phyloP scores from a whole-genome alignment of 2,888 invertebrate genomes.

The Selenia dentaria region DNA sequence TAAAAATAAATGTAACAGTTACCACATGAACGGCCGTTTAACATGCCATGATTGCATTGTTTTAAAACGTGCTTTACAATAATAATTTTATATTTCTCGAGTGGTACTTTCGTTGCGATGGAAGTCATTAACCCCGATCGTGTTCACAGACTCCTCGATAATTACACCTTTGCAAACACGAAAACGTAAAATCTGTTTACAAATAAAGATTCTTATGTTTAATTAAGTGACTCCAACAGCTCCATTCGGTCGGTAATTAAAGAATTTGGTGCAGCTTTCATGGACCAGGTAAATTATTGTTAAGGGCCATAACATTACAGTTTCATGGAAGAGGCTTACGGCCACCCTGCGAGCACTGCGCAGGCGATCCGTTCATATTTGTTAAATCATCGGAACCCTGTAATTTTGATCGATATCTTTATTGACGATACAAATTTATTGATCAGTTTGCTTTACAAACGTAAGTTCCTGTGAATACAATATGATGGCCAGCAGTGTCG shows the following conservation, averaged over 20 bases:
- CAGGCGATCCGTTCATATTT: conserved; percentile 76
- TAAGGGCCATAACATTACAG: conserved; percentile 72
- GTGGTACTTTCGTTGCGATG: conserved; percentile 49
- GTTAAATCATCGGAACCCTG: conserved; percentile 82
- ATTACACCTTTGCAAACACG: conserved; percentile 46
- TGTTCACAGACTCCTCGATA: conserved; percentile 51
- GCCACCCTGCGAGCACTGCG: conserved; percentile 71
- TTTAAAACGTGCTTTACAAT: conserved; percentile 43
- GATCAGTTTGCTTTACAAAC: conserved; percentile 81
- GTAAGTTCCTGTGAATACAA: conserved; percentile 71
- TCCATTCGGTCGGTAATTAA: conserved; percentile 67
- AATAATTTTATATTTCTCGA: conserved; percentile 47
- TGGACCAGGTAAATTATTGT: conserved; percentile 70
- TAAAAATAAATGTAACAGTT: conserved; percentile 34
- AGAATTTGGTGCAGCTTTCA: conserved; percentile 73
- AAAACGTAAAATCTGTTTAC: conserved; percentile 59
- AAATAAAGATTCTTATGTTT: conserved; percentile 67
- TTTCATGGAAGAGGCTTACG: conserved; percentile 74
- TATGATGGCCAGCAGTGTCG: conserved; percentile 68
- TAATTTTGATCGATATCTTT: conserved; percentile 85
- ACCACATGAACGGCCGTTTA: conserved; percentile 27
- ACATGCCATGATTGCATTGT: conserved; percentile 45
- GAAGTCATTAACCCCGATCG: conserved; percentile 62
- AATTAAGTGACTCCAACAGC: conserved; percentile 66
- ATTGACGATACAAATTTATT: conserved; percentile 81